Base-by-base conservation (phyloP, 2,888 invertebrate genomes). In the Habrosyne pyritoides region DNA sequence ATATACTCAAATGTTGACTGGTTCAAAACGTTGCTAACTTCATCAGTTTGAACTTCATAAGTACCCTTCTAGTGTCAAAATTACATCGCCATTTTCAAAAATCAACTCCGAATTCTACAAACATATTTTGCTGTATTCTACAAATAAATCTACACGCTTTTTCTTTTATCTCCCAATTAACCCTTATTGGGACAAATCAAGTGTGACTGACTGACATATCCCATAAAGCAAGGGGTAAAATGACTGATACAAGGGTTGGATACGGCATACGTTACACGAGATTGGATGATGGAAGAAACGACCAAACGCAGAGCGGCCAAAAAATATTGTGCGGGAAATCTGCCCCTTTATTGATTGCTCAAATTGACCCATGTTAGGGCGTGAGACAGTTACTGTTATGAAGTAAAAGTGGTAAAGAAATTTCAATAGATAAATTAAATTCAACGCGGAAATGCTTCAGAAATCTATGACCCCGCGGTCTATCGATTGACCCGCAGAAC, bases 301-400 rank as follows among this genome's bases (percentile, higher is more conserved):
- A 52, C 54, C 52, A 52, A 49, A 26, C 21, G 47, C 26, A 22
- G 47, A 52, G 59, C 50, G 24, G 30, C 48, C 52, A 33, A 56
- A 61, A 63, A 63, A 59, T 64, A 66, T 65, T 62, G 63, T 63
- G 63, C 56, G 63, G 66, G 60, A 66, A 69, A 69, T 71, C 33
- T 69, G 61, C 67, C 60, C 63, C 62, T 58, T 62, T 71, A 75
- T 78, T 71, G 74, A 78, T 77, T 67, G 71, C 67, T 58, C 67
- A 64, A 65, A 65, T 67, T 66, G 64, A 67, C 63, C 69, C 69
- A 61, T 63, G 58, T 55, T 57, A 55, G 47, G 53, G 18, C 47
- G 24, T 10, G 47, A 50, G 33, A 36, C 52, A 36, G 36, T 42
- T 22, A 36, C 12, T 12, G 33, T 36, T 21, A 52, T 36, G 22